Evolutionary conservation across 53 echinoderm and acorn worm species (phyloP).

Genomic region (Pentamera pediparva): DNA sequence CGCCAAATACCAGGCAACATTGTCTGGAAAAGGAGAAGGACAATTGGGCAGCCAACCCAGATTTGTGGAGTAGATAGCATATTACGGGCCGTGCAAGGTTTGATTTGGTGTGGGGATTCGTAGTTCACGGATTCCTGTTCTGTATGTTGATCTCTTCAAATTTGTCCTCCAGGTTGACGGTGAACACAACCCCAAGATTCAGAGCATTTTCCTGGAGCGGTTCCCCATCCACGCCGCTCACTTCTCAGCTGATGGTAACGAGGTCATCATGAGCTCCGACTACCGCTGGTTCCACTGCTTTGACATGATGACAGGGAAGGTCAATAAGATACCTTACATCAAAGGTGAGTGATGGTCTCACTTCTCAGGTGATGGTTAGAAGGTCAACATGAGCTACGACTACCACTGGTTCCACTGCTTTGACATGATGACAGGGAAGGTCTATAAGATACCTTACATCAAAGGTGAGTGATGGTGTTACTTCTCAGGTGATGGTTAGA

Average conservation of each 20-base stretch:
- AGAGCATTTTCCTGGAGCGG: slow-evolving; percentile 71
- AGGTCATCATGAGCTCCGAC: slow-evolving; percentile 72
- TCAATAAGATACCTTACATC: slow-evolving; percentile 65
- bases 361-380: background rate
- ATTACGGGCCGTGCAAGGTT: too few species aligned
- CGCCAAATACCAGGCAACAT: too few species aligned
- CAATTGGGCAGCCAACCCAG: too few species aligned
- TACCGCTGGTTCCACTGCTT: slow-evolving; percentile 68
- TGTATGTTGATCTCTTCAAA: background rate
- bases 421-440: slow-evolving; percentile 92
- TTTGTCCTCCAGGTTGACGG: slow-evolving; percentile 72
- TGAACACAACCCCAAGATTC: slow-evolving; percentile 76
- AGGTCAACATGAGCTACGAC: slow-evolving; percentile 29
- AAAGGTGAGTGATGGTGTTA: slow-evolving; percentile 60
- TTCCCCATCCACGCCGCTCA: slow-evolving; percentile 80
- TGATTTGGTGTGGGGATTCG: background rate
- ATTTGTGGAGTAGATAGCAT: too few species aligned
- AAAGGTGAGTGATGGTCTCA: slow-evolving; percentile 56
- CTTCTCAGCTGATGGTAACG: slow-evolving; percentile 72
- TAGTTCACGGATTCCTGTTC: too few species aligned
- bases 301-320: slow-evolving; percentile 92
- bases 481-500: slow-evolving; percentile 66
- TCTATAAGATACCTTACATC: slow-evolving; percentile 64
- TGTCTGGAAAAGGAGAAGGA: too few species aligned
- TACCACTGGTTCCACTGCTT: slow-evolving; percentile 68